Percentiles rank a stretch among this genome's conserved stretches.
Conservation (phyloP, 2,888 invertebrate species). For the Drosophila hamatofila region DNA sequence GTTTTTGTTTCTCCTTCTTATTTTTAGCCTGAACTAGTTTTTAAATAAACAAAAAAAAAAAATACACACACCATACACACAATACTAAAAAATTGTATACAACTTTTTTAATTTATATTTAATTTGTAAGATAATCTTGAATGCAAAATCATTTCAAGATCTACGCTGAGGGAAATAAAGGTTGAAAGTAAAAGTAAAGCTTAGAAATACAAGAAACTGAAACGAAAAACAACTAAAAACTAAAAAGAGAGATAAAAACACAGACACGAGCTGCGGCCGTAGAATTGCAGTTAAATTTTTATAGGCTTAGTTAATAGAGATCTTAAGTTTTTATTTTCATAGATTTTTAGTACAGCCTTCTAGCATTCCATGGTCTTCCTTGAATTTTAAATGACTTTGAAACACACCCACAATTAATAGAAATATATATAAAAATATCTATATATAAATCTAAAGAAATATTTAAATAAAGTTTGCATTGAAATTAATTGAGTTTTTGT, state of each 20-base stretch:
- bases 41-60: slow-evolving; percentile 26
- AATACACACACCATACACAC: not conserved
- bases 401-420: slow-evolving; percentile 33
- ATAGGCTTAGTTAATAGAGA: slow-evolving; percentile 51
- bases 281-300: slow-evolving; percentile 70
- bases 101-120: slow-evolving; percentile 63
- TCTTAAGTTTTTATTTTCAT: slow-evolving; percentile 35
- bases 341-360: slow-evolving; percentile 53
- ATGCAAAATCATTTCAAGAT: slow-evolving; percentile 55
- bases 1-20: slow-evolving; percentile 48
- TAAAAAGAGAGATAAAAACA: slow-evolving; percentile 14
- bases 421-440: slow-evolving; percentile 27
- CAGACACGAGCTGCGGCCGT: slow-evolving; percentile 18
- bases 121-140: slow-evolving; percentile 68
- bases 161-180: slow-evolving; percentile 71
- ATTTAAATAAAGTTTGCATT: slow-evolving; percentile 66
- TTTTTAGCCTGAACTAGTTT: slow-evolving; percentile 24
- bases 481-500: slow-evolving; percentile 43
- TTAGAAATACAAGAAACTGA: slow-evolving; percentile 29
- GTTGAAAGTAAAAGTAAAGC: slow-evolving; percentile 72
- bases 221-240: not conserved
- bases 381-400: slow-evolving; percentile 71
- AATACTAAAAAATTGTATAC: slow-evolving; percentile 43
- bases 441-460: slow-evolving; percentile 25
- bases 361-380: slow-evolving; percentile 78